phyloP scores from a whole-genome alignment of 2,113 vertebrate genomes.

The Oryzias javanicus region DNA sequence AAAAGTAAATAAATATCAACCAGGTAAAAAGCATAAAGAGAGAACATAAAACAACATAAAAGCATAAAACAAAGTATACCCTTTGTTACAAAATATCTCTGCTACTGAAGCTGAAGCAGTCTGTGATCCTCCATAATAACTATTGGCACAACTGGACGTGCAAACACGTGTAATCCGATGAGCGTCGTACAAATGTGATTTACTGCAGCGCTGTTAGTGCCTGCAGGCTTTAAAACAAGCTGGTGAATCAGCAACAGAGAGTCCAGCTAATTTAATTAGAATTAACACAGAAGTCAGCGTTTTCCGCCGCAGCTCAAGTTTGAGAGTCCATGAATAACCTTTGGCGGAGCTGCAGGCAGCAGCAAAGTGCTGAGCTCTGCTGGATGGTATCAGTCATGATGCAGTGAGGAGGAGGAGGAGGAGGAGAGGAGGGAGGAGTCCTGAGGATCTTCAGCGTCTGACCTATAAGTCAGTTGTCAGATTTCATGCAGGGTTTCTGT shows the following conservation, averaged over 20 bases:
- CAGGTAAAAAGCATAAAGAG: too few species aligned
- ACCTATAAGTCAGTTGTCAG: slow-evolving; percentile 44
- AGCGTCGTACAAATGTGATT: slow-evolving; percentile 54
- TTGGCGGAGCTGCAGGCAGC: slow-evolving; percentile 59
- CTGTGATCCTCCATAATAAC: slow-evolving; percentile 19
- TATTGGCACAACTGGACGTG: slow-evolving; percentile 34
- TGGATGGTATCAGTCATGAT: slow-evolving; percentile 48
- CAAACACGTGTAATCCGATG: slow-evolving; percentile 51
- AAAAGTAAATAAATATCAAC: too few species aligned
- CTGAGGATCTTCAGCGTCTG: too few species aligned
- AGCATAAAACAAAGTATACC: too few species aligned
- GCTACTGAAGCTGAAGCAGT: too few species aligned
- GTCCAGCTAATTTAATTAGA: slow-evolving; percentile 68
- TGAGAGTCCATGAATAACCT: slow-evolving; percentile 62
- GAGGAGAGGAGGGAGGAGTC: too few species aligned
- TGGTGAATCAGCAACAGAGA: slow-evolving; percentile 58
- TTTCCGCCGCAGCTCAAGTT: slow-evolving; percentile 58
- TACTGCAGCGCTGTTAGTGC: slow-evolving; percentile 31
- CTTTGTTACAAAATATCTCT: too few species aligned
- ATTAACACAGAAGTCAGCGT: slow-evolving; percentile 74
- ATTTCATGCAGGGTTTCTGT: slow-evolving; percentile 18
- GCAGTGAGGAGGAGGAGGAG: too few species aligned
- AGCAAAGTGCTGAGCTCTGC: slow-evolving; percentile 73
- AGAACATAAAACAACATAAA: too few species aligned
- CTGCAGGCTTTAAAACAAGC: slow-evolving; percentile 46